Evolutionary conservation across 2,113 vertebrate species (phyloP).

Genomic region (Salvelinus sp.): DNA sequence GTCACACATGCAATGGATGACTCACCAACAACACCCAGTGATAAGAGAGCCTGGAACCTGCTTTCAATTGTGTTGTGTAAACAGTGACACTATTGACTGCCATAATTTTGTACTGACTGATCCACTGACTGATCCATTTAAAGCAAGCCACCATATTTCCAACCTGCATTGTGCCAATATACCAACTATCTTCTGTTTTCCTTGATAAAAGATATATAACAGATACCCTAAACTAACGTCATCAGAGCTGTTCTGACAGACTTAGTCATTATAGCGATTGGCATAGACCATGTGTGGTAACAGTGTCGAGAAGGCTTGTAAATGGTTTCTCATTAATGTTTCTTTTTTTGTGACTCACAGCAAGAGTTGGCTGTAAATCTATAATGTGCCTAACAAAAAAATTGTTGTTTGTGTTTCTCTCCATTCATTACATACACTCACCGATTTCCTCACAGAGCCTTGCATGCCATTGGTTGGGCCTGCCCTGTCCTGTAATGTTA

Average conservation of each 20-base stretch:
- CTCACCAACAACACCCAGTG: neutral
- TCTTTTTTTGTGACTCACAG: slow-evolving; percentile 45
- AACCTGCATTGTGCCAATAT: slow-evolving; percentile 3
- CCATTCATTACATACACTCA: slow-evolving; percentile 31
- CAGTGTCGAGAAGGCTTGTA: slow-evolving; percentile 54
- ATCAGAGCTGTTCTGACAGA: slow-evolving; percentile 17
- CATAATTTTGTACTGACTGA: no score
- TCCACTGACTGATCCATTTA: neutral
- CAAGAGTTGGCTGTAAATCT: slow-evolving; percentile 58
- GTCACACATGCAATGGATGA: slow-evolving; percentile 3
- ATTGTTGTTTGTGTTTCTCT: slow-evolving; percentile 47
- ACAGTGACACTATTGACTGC: neutral
- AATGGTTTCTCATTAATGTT: slow-evolving; percentile 57
- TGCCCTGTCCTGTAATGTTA: slow-evolving; percentile 31
- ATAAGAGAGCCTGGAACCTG: neutral
- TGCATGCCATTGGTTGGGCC: slow-evolving; percentile 36
- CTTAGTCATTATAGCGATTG: slow-evolving; percentile 23
- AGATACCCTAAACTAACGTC: slow-evolving; percentile 3
- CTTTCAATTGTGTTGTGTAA: neutral
- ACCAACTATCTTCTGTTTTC: neutral
- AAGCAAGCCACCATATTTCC: neutral
- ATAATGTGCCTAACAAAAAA: slow-evolving; percentile 60
- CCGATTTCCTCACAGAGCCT: slow-evolving; percentile 43
- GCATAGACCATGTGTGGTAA: slow-evolving; percentile 41
- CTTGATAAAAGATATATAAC: neutral